Base-by-base conservation (phyloP, 2,113 vertebrate genomes). In the Lontra canadensis region DNA sequence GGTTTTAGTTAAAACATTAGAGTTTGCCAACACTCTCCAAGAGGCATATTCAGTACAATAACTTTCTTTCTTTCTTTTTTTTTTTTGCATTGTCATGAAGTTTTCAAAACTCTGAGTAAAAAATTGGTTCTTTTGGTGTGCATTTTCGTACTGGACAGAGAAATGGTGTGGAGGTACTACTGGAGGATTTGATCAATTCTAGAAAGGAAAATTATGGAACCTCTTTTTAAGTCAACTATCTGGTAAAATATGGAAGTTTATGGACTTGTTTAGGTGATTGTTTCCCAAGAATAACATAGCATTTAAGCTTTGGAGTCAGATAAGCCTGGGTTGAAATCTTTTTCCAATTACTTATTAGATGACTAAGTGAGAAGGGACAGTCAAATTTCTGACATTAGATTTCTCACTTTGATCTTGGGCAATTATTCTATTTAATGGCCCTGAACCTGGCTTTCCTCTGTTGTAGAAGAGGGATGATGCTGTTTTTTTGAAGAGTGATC, bases 91-190 rank as follows among this genome's bases (percentile, higher is more conserved):
- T 23, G 47, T 69, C 7, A 73, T 81, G 7, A 11, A 2, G 44
- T 88, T 97, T 97, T 94, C 17, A 90, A 90, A 88, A 92, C 61
- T 79, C 52, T 90, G 57, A 18, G 34, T 94, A 52, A 94, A 96
- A 67, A 87, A 49, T 42, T 17, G 21, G 2, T 29, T 74, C n/a
- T 47, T 92, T 83, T 44, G 23, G 3, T 59, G 44, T 55, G 6
- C 0, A 6, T 76, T 86, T 87, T 87, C 39, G 18, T 95, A 52
- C n/a, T 47, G 61, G 18, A 74, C 76, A 87, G 65, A 67, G 73
- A 95, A 94, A 73, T 78, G 18, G 42, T 74, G 47, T 80, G 61
- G 31, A 86, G 39, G 44, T 69, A 78, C 93, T 85, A 49, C 12
- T 39, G 49, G 12, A 78, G 17, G 25, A 88, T 34, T 79, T 63